Percentiles rank a stretch among this genome's conserved stretches.
Conservation (phyloP, 2,113 vertebrate genomes). For the Proteles cristata region DNA sequence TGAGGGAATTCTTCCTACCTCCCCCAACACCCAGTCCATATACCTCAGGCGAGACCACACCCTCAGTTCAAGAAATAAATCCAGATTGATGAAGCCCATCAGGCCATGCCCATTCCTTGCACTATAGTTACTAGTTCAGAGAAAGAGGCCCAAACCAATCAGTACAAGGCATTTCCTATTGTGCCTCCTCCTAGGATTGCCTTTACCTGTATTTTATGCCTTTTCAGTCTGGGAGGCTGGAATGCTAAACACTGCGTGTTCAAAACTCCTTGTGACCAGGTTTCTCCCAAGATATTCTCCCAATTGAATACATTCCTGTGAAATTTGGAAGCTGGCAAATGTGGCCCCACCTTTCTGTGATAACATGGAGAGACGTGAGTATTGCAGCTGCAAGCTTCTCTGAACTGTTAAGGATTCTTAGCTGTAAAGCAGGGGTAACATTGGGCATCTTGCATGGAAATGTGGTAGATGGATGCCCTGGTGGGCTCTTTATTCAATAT, state of each 20-base stretch:
- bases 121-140: not conserved
- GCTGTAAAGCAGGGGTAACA: not conserved
- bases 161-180: not conserved
- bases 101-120: not conserved
- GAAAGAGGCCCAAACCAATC: not conserved
- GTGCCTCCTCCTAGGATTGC: not conserved
- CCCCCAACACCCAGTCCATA: not conserved
- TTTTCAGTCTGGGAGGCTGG: not conserved
- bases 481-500: not conserved
- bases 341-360: not conserved
- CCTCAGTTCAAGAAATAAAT: not conserved
- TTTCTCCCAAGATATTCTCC: not conserved
- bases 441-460: not conserved
- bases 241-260: not conserved
- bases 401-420: not conserved
- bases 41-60: not conserved
- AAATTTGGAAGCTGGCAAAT: not conserved
- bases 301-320: not conserved
- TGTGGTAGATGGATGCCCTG: not conserved
- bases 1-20: not conserved
- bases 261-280: not conserved
- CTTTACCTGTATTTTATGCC: not conserved
- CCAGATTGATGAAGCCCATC: not conserved
- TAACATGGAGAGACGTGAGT: not conserved
- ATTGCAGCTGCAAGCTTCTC: not conserved